These are phyloP conservation scores for Oedothorax gibbosus DNA, from an alignment of 1,140 invertebrate species.

Conservation along the genomic window DNA sequence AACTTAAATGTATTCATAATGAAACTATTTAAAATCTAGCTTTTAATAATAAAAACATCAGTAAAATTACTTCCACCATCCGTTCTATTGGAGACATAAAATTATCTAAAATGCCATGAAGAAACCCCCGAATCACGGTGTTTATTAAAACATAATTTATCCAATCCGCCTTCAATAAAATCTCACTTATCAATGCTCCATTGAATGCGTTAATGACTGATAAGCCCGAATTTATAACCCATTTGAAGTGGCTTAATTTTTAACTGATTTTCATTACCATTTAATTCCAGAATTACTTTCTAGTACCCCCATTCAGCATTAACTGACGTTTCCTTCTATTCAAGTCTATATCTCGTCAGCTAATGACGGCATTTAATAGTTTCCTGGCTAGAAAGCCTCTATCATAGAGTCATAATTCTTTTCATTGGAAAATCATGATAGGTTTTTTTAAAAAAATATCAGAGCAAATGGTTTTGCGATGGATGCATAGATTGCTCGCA, in stretches of 20 bases:
- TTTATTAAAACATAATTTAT: constrained; percentile 7
- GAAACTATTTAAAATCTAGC: too few relatives aligned
- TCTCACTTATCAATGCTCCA: constrained; percentile 2
- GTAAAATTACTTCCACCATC: too few relatives aligned
- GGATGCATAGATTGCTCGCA: background rate
- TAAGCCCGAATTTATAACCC: constrained; percentile 22
- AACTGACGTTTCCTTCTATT: background rate
- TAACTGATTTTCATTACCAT: constrained; percentile 27
- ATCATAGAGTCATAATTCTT: constrained; percentile 28
- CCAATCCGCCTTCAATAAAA: background rate
- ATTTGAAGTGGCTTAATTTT: constrained; percentile 27
- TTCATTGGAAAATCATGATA: constrained; percentile 44
- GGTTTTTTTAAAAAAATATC: constrained; percentile 18
- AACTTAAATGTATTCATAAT: too few relatives aligned
- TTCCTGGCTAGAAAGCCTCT: background rate
- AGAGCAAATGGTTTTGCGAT: constrained; percentile 11
- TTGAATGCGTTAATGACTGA: constrained; percentile 18
- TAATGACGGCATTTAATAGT: constrained; percentile 43
- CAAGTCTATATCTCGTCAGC: constrained; percentile 12
- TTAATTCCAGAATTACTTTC: background rate
- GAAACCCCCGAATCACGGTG: too few relatives aligned
- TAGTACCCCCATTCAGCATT: constrained; percentile 4
- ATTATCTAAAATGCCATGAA: too few relatives aligned
- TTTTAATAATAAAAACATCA: too few relatives aligned
- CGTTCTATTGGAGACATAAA: too few relatives aligned